These are phyloP conservation scores for Hesperia comma DNA, from an alignment of 2,888 invertebrate genomes.

Conservation along the genomic window DNA sequence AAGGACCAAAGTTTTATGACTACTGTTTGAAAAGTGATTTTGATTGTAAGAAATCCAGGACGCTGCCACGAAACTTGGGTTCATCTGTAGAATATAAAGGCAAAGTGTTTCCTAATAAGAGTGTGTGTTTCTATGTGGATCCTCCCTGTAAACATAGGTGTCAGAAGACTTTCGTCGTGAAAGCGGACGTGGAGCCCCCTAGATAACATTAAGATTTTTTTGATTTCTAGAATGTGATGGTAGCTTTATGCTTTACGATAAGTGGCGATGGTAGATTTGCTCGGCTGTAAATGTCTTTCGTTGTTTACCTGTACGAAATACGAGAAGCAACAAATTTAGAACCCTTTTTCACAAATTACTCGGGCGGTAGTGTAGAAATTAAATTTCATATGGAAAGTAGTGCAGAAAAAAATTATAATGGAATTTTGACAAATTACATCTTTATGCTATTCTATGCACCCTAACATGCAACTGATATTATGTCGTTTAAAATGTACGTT, in stretches of 20 bases:
- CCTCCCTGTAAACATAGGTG: conserved; percentile 49
- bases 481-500: no score
- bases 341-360: no score
- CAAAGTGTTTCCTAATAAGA: conserved; percentile 61
- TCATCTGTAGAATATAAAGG: conserved; percentile 62
- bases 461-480: no score
- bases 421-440: no score
- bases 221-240: conserved; percentile 30
- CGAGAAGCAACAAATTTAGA: no score
- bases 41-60: conserved; percentile 67
- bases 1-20: conserved; percentile 69
- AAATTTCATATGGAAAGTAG: no score
- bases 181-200: conserved; percentile 69
- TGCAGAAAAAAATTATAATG: no score
- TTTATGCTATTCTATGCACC: no score
- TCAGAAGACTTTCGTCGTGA: conserved; percentile 63
- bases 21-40: conserved; percentile 77
- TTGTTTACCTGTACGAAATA: no score
- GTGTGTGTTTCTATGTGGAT: conserved; percentile 69
- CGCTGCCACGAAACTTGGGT: conserved; percentile 72
- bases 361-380: no score
- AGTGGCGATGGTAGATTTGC: conserved; percentile 15
- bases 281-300: not conserved
- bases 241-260: conserved; percentile 13
- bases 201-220: conserved; percentile 63